Evolutionary conservation across 2,797 vertebrate species (phyloP).

Genomic region (Moxostoma hubbsi): DNA sequence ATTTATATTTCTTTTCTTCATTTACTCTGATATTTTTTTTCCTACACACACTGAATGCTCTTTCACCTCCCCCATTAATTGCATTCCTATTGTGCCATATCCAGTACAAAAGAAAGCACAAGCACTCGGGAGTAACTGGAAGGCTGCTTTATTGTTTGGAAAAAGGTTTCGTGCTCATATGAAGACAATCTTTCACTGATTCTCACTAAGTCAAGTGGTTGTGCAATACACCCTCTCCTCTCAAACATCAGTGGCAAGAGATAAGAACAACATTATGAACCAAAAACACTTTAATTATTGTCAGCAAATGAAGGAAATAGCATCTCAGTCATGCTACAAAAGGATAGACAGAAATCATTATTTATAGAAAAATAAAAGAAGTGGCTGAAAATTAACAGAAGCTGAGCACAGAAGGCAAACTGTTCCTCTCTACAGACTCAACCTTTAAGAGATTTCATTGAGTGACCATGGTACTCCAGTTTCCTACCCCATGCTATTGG

Average conservation of each 20-base stretch:
- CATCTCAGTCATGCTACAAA: conserved; percentile 82
- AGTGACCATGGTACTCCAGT: conserved; percentile 45
- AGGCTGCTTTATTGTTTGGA: conserved; percentile 88
- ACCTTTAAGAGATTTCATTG: conserved; percentile 50
- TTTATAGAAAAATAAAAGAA: conserved; percentile 64
- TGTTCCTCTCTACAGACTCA: conserved; percentile 68
- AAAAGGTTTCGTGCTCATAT: conserved; percentile 86
- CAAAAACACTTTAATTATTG: conserved; percentile 68
- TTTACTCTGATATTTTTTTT: too few species aligned
- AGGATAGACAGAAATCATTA: conserved; percentile 70
- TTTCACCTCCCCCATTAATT: neutral
- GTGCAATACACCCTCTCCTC: conserved; percentile 80
- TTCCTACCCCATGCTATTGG: conserved; percentile 47
- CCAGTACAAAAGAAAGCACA: conserved; percentile 41
- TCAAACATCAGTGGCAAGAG: conserved; percentile 81
- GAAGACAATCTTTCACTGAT: conserved; percentile 83
- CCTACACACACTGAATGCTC: too few species aligned
- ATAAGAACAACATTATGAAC: conserved; percentile 79
- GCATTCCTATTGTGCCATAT: conserved; percentile 21
- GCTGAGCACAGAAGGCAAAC: conserved; percentile 79
- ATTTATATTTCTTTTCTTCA: too few species aligned
- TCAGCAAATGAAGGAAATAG: conserved; percentile 76
- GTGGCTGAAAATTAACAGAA: conserved; percentile 70
- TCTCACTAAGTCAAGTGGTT: conserved; percentile 78
- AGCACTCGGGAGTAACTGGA: conserved; percentile 72